A percentile compares a stretch with the other conserved stretches of the same genome.
Evolutionary conservation across 1,140 invertebrate species (phyloP).

Genomic region (Zaprionus lachaisei): DNA sequence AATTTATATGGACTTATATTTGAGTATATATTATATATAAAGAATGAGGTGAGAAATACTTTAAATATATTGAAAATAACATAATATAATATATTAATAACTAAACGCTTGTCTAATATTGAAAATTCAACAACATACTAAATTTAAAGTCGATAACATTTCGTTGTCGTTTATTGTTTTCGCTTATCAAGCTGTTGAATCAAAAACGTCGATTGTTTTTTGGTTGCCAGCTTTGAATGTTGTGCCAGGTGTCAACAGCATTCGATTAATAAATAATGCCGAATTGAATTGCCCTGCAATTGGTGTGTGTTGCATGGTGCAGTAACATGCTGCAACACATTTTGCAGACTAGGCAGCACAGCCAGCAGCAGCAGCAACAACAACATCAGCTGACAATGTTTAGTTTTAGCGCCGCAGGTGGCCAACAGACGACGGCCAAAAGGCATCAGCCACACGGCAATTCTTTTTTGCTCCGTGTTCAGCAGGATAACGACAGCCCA

Average conservation of each 20-base stretch:
- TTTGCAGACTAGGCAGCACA: slow-evolving; percentile 54
- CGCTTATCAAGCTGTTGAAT: not conserved
- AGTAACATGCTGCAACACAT: slow-evolving; percentile 56
- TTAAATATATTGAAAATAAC: too few species aligned
- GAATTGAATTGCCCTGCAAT: slow-evolving; percentile 59
- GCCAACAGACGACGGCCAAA: slow-evolving; percentile 53
- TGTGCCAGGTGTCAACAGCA: slow-evolving; percentile 55
- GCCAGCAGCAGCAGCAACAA: slow-evolving; percentile 4
- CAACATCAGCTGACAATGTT: slow-evolving; percentile 44
- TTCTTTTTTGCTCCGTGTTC: slow-evolving; percentile 29
- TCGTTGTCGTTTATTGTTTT: not conserved
- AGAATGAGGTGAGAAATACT: too few species aligned
- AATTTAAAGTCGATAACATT: not conserved
- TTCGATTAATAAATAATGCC: slow-evolving; percentile 72
- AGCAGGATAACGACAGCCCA: slow-evolving; percentile 71
- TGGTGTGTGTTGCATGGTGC: slow-evolving; percentile 21
- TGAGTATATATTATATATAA: too few species aligned
- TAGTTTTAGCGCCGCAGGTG: slow-evolving; percentile 69
- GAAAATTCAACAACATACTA: too few species aligned
- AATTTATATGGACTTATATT: too few species aligned
- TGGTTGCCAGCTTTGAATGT: slow-evolving; percentile 11
- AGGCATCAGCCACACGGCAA: slow-evolving; percentile 26
- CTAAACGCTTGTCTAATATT: too few species aligned
- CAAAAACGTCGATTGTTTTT: slow-evolving; percentile 4
- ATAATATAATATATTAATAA: too few species aligned